Evolutionary conservation across 2,797 vertebrate genomes (phyloP), one percentile per base, ranked within the genome.

Genomic region (Chiropotes sagulatus): DNA sequence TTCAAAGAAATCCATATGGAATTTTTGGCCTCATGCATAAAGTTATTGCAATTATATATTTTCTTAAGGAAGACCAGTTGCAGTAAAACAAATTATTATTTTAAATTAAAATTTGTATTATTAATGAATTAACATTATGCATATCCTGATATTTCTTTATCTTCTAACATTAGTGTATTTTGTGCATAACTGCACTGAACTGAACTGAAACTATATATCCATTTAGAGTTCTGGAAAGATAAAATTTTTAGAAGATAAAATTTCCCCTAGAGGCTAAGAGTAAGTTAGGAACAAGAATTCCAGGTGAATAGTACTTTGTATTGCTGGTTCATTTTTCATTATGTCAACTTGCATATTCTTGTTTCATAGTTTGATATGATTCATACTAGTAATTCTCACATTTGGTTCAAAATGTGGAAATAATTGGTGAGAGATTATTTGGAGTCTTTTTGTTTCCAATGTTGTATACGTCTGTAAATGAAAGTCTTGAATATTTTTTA

Each of bases 341-440:
- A 85, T 96, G 30, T 90, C 46, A 92, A 20, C 24, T 83, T 85
- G 15, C 48, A 93, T 80, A 88, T 85, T 93, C 64, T 87, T n/a
- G 58, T 78, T 73, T 88, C 28, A 78, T 1, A 95, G 52, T 73
- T 94, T 39, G 48, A 79, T 90, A 46, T 30, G 17, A 95, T 75
- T 96, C 61, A 72, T 78, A 79, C 84, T 94, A 92, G 94, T 93
- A 94, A 97, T 94, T 97, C 80, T 96, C 39, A 79, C 30, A 67
- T 33, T 92, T 85, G 24, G 48, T 79, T 96, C 20, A 90, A 87
- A 97, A 85, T 92, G n/a, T 93, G 48, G 28, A 96, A 90, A 96
- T 95, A 95, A 93, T 95, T 94, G 17, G n/a, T 39, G 41, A 44
- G 24, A 90, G 33, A 88, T 94, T 95, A 97, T 85, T 82, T 93